A percentile compares a stretch with the other conserved stretches of the same genome.
Evolutionary conservation across 1,140 invertebrate genomes (phyloP).

Genomic region (Onthophagus taurus): DNA sequence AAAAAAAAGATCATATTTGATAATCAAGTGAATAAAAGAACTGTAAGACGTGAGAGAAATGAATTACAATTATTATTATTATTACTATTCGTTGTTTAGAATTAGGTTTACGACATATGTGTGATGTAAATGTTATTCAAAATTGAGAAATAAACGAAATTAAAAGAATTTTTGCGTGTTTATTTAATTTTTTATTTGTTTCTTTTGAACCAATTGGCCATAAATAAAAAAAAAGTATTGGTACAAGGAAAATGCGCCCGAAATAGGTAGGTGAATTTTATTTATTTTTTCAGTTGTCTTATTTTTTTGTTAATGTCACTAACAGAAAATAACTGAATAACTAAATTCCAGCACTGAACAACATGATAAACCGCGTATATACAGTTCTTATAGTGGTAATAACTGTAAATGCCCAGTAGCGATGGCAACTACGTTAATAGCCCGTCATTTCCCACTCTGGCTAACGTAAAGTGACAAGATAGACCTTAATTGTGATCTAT

Average conservation of each 20-base stretch:
- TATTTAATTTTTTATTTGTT: conserved; percentile 15
- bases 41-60: background rate
- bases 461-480: no score
- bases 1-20: no score
- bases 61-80: no score
- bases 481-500: no score
- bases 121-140: conserved; percentile 41
- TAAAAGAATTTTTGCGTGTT: conserved; percentile 23
- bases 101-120: conserved; percentile 37
- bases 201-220: background rate
- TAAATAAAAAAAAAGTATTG: background rate
- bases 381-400: no score
- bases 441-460: no score
- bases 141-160: conserved; percentile 37
- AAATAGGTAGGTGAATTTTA: conserved; percentile 34
- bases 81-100: conserved; percentile 25
- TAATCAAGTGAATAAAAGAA: background rate
- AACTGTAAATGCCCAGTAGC: no score
- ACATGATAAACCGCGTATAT: no score
- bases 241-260: conserved; percentile 2
- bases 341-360: conserved; percentile 33
- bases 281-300: conserved; percentile 17
- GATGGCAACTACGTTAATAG: no score
- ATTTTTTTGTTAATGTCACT: conserved; percentile 11
- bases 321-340: conserved; percentile 32